phyloP scores from a whole-genome alignment of 2,797 vertebrate genomes.

The Ateles fusciceps region DNA sequence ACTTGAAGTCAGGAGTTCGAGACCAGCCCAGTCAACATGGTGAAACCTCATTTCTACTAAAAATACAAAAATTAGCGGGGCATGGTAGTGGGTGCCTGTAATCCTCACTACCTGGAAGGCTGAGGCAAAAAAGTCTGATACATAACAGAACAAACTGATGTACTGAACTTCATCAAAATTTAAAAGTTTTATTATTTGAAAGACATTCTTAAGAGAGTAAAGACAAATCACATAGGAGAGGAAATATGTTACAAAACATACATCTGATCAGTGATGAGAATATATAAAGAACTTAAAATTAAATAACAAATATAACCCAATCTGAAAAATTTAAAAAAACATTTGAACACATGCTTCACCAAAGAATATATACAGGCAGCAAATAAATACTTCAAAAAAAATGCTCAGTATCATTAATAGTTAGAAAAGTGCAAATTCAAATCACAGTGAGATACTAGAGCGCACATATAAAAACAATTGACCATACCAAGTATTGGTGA shows the following conservation, averaged over 20 bases:
- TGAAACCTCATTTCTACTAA: not conserved
- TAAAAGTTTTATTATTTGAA: not conserved
- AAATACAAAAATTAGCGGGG: not conserved
- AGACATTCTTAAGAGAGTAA: not conserved
- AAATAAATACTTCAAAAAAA: slow-evolving; percentile 15
- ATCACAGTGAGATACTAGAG: not conserved
- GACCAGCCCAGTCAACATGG: not conserved
- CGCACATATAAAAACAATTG: not conserved
- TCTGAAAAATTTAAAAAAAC: not conserved
- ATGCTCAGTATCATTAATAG: not conserved
- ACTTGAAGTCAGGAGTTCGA: not conserved
- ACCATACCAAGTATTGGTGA: not conserved
- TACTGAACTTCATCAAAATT: not conserved
- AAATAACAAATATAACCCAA: not conserved
- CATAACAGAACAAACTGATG: not conserved
- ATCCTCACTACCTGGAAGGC: not conserved
- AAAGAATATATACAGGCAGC: not conserved
- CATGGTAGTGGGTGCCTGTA: not conserved
- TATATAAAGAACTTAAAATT: not conserved
- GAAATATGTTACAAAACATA: not conserved
- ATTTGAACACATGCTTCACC: not conserved
- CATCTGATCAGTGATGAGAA: not conserved
- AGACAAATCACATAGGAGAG: not conserved
- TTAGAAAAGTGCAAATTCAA: not conserved
- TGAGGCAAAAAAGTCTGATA: not conserved